These are phyloP conservation scores for Xanthostigma xanthostigma DNA, from an alignment of 2,888 invertebrate species.

Conservation along the genomic window DNA sequence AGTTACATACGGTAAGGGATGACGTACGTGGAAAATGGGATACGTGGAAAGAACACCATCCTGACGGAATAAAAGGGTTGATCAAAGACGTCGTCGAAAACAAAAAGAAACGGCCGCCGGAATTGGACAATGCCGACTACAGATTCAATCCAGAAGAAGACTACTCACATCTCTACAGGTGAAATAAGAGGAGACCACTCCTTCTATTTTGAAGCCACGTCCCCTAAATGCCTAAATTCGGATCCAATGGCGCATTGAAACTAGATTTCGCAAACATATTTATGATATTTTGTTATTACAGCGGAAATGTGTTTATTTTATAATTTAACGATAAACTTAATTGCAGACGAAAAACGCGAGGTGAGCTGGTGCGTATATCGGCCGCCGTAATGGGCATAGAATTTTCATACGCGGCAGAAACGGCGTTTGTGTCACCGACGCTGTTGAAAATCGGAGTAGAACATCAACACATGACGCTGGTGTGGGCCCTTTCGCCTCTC, in stretches of 20 bases:
- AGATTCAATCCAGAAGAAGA: conserved; percentile 29
- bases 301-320: not conserved
- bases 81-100: conserved; percentile 24
- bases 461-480: conserved; percentile 86
- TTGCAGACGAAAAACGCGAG: conserved; percentile 57
- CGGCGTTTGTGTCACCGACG: conserved; percentile 92
- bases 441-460: conserved; percentile 84
- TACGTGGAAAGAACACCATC: conserved; percentile 44
- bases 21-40: conserved; percentile 44
- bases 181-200: conserved; percentile 10
- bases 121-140: conserved; percentile 23
- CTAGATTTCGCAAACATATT: no score
- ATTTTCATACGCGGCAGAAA: conserved; percentile 94
- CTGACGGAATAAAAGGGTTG: conserved; percentile 35
- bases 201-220: no score
- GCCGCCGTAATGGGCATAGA: conserved; percentile 96
- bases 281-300: no score
- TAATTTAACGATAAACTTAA: conserved; percentile 1
- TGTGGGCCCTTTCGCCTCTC: conserved; percentile 89
- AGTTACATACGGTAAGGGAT: conserved; percentile 52
- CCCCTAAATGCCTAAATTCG: no score
- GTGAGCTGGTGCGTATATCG: conserved; percentile 73
- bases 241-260: no score
- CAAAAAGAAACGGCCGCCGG: conserved; percentile 17
- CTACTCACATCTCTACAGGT: conserved; percentile 55